Evolutionary conservation across 2,888 invertebrate species (phyloP).

Genomic region (Steinernema carpocapsae): DNA sequence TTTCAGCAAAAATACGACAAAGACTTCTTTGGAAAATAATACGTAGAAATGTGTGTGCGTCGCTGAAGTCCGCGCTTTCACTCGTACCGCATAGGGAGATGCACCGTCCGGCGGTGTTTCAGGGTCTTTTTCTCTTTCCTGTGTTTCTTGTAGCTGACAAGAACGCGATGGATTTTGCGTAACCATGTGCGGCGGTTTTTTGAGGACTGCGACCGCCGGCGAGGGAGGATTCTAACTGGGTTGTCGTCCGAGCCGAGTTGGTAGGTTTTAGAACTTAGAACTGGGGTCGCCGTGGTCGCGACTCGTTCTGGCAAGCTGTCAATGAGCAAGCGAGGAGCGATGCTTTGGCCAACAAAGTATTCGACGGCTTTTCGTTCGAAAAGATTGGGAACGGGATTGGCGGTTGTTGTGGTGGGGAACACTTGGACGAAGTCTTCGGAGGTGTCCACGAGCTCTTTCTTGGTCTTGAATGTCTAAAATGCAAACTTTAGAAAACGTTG

Average conservation of each 20-base stretch:
- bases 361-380: constrained; percentile 20
- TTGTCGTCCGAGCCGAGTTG: background rate
- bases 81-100: constrained; percentile 1
- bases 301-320: constrained; percentile 20
- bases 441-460: background rate
- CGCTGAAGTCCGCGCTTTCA: background rate
- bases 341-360: constrained; percentile 22
- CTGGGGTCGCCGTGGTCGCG: background rate
- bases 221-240: constrained; percentile 2
- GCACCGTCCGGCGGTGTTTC: constrained; percentile 12
- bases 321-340: constrained; percentile 6
- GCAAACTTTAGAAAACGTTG: background rate
- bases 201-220: background rate
- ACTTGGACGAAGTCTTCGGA: constrained; percentile 15
- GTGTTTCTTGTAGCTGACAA: constrained; percentile 26
- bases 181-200: constrained; percentile 10
- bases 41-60: background rate
- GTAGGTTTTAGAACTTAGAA: background rate
- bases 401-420: background rate
- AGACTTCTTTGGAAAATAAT: constrained; percentile 11
- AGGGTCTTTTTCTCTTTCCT: background rate
- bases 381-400: background rate
- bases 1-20: background rate
- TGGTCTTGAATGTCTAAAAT: constrained; percentile 6
- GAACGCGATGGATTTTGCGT: constrained; percentile 21